Conservation (phyloP, 2,797 vertebrate species). For the Ctenopoma kingsleyae region DNA sequence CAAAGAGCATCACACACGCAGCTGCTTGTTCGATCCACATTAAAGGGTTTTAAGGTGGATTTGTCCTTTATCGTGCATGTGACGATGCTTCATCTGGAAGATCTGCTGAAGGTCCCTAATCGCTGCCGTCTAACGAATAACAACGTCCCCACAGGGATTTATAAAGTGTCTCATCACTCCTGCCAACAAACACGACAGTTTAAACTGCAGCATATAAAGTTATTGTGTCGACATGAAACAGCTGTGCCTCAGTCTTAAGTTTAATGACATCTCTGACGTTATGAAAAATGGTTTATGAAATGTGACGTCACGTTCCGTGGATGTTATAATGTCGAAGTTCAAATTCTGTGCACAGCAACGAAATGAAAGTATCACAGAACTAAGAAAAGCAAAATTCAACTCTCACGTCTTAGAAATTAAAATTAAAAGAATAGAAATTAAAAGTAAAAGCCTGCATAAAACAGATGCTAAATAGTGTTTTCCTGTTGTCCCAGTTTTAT, state of each 20-base stretch:
- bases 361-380: constrained; percentile 40
- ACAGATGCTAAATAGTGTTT: background rate
- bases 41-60: constrained; percentile 28
- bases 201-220: constrained; percentile 31
- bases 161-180: constrained; percentile 1
- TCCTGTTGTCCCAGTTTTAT: background rate
- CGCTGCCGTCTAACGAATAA: background rate
- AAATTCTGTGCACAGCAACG: constrained; percentile 16
- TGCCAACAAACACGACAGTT: background rate
- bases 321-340: constrained; percentile 1
- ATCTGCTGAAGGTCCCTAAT: background rate
- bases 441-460: constrained; percentile 1
- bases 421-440: background rate
- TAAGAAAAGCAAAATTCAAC: background rate
- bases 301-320: constrained; percentile 1
- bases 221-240: constrained; percentile 1
- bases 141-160: background rate
- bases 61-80: background rate
- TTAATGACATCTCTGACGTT: constrained; percentile 24
- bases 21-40: background rate
- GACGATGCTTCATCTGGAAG: constrained; percentile 16
- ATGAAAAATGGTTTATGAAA: constrained; percentile 6
- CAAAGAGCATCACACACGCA: background rate
- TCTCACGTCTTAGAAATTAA: constrained; percentile 2
- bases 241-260: background rate